Percentiles rank a stretch among this genome's conserved stretches.
phyloP scores from a whole-genome alignment of 2,113 vertebrate species.

The Onychorhynchus coronatus region DNA sequence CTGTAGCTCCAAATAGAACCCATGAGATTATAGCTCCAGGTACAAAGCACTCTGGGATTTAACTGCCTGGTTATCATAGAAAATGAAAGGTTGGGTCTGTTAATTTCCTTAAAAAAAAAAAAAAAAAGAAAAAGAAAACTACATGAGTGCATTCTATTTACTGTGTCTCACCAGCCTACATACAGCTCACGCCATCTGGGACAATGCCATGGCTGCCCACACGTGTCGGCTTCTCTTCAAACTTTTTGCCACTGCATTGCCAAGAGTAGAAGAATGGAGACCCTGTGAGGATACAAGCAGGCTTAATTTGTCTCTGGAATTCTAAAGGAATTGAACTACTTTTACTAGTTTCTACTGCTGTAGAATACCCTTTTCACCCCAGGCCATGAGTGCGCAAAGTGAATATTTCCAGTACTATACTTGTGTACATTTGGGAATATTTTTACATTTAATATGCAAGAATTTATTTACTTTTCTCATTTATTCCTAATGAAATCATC shows the following conservation, averaged over 20 bases:
- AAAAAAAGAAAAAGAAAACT: too few relatives aligned
- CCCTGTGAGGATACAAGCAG: not conserved
- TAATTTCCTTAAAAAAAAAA: not conserved
- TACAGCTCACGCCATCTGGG: not conserved
- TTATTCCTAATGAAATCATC: not conserved
- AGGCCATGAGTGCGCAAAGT: not conserved
- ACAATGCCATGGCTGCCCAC: fast-evolving
- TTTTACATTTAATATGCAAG: not conserved
- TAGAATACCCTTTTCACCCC: not conserved
- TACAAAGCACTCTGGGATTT: not conserved
- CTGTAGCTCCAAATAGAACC: not conserved
- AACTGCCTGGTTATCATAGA: not conserved
- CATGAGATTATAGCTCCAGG: not conserved
- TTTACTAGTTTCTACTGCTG: not conserved
- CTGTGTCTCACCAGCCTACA: not conserved
- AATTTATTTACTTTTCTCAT: not conserved
- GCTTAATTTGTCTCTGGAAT: not conserved
- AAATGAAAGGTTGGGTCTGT: not conserved
- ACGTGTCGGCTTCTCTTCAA: not conserved
- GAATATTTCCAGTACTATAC: not conserved
- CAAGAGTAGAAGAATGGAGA: not conserved
- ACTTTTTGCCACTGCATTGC: not conserved
- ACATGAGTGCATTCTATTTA: not conserved
- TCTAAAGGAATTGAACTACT: not conserved
- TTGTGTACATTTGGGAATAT: not conserved